Evolutionary conservation across 2,888 invertebrate genomes (phyloP).

Genomic region (Macaria liturata): DNA sequence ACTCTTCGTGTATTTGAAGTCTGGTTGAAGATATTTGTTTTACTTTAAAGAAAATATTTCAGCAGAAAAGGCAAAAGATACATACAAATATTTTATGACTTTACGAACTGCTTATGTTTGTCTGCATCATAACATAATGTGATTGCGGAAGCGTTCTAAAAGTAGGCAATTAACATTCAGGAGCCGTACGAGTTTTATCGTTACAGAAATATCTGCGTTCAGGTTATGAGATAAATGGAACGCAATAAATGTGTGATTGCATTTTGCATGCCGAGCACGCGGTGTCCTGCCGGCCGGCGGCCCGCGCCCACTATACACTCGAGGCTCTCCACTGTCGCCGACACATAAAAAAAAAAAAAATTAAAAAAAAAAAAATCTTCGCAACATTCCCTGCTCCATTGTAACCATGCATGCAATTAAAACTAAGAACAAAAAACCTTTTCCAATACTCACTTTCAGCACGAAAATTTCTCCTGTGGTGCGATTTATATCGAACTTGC

Average conservation of each 20-base stretch:
- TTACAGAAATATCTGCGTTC: conserved; percentile 54
- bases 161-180: conserved; percentile 53
- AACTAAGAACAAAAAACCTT: conserved; percentile 23
- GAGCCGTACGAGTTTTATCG: conserved; percentile 48
- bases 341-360: no score
- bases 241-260: conserved; percentile 62
- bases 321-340: neutral
- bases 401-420: no score
- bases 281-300: conserved; percentile 43
- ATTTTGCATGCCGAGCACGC: conserved; percentile 60
- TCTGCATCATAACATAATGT: no score
- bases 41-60: no score
- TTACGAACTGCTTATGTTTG: neutral
- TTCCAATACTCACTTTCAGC: conserved; percentile 88
- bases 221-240: conserved; percentile 56
- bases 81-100: conserved; percentile 3
- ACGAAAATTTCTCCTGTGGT: conserved; percentile 98
- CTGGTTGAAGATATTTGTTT: no score
- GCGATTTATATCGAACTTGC: conserved; percentile 98
- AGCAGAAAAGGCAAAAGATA: no score
- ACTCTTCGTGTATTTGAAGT: no score
- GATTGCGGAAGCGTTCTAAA: conserved; percentile 20
- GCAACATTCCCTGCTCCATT: conserved; percentile 4
- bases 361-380: conserved; percentile 28
- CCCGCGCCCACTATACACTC: conserved; percentile 34